Evolutionary conservation across 1,140 invertebrate genomes (phyloP), one percentile per base, ranked within the genome.

Genomic region (Brachionus plicatilis): DNA sequence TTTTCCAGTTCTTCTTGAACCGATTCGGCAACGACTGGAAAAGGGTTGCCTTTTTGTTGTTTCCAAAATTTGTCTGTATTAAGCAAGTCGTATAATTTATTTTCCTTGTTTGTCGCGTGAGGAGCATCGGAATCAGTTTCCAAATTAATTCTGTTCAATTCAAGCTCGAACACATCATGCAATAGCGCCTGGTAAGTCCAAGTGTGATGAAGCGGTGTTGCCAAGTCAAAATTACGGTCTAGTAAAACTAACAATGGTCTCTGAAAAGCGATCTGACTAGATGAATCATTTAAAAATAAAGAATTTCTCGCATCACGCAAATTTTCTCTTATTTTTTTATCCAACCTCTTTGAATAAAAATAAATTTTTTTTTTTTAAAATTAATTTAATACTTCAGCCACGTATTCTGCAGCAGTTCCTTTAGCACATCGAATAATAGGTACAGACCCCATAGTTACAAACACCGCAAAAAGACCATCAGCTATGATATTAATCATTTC

Each of bases 141-240:
- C 24, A 96, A 92, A 37, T 94, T 92, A 1, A 96, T 92, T 85
- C 95, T 90, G 90, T 99, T 99, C 66, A 98, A 90, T 24, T 94
- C 93, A 79, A 98, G 91, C 87, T 98, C 87, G 14, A 98, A 88
- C 1, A 98, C 93, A 92, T 99, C 97, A 89, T 99, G 96, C 41
- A 95, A 93, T 78, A 99, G 88, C 11, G 97, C 97, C 90, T 98
- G 96, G 90, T 99, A 99, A 1, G 96, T 99, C 98, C 98, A 99
- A 3, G 97, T 98, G 89, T 99, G 98, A 92, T 99, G 96, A 84
- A 99, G 90, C 47, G 96, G 96, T 17, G 97, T 99, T 0, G 96
- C 95, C 92, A 99, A 93, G 90, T 99, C 97, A 84, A 98, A 92
- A 90, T 95, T 96, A 84, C 98, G 91, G 90, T 99, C 98, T 65